phyloP scores from a whole-genome alignment of 2,888 invertebrate genomes.

The Toxonevra muliebris region DNA sequence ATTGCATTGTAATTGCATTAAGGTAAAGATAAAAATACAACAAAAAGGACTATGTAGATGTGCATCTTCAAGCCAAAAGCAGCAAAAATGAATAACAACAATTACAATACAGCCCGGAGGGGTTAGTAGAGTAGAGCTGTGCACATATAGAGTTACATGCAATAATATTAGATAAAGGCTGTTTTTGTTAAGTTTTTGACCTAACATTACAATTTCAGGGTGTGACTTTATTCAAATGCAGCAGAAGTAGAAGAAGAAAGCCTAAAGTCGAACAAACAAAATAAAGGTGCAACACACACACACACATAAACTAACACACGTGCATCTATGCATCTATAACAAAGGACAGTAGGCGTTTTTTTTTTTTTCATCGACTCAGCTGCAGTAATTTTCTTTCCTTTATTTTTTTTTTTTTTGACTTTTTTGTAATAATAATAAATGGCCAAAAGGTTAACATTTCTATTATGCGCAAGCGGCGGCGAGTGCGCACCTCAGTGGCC shows the following conservation, averaged over 20 bases:
- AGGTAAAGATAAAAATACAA: slow-evolving; percentile 13
- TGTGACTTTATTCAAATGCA: slow-evolving; percentile 30
- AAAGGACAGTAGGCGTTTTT: slow-evolving; percentile 23
- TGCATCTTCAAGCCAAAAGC: slow-evolving; percentile 33
- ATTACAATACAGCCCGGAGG: slow-evolving; percentile 8
- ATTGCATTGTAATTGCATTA: slow-evolving; percentile 21
- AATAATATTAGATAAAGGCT: too few species aligned
- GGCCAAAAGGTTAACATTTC: slow-evolving; percentile 55
- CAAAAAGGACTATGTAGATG: slow-evolving; percentile 18
- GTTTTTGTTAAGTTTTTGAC: slow-evolving; percentile 5
- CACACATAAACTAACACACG: background rate
- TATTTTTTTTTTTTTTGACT: slow-evolving; percentile 1
- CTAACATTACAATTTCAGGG: slow-evolving; percentile 28
- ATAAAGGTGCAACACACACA: slow-evolving; percentile 8
- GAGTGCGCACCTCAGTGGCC: background rate
- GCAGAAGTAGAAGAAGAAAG: background rate
- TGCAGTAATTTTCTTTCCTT: too few species aligned
- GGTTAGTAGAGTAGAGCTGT: slow-evolving; percentile 7
- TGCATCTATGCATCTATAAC: background rate
- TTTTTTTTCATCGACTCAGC: too few species aligned
- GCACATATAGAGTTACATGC: background rate
- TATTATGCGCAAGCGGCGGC: slow-evolving; percentile 45
- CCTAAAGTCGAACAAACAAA: too few species aligned
- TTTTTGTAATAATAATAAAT: background rate
- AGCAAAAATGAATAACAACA: slow-evolving; percentile 18